Conservation (phyloP, 2,113 vertebrate species). For the Fukomys damarensis region DNA sequence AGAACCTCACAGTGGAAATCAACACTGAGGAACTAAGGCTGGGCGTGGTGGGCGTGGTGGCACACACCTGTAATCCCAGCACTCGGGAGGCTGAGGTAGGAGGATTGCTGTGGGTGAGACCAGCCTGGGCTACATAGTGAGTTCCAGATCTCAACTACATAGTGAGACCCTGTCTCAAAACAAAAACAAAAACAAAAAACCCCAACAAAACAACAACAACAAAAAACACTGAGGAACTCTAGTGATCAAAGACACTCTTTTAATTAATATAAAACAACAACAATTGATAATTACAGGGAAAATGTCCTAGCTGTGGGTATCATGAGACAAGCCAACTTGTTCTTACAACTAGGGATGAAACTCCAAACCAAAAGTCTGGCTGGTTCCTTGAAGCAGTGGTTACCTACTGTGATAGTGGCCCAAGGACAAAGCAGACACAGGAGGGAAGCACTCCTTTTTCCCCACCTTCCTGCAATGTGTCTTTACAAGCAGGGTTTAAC, state of each 20-base stretch:
- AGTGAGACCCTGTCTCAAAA: too few species aligned
- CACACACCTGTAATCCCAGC: too few species aligned
- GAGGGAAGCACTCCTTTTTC: neutral
- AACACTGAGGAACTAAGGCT: constrained; percentile 85
- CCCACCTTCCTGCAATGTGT: neutral
- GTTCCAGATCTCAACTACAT: too few species aligned
- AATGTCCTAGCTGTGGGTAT: constrained; percentile 84
- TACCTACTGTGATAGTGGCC: constrained; percentile 61
- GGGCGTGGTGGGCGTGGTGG: too few species aligned
- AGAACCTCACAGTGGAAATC: constrained; percentile 87
- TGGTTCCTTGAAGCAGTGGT: constrained; percentile 63
- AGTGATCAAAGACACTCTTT: constrained; percentile 87
- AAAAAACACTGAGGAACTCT: constrained; percentile 85
- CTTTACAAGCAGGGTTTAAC: neutral
- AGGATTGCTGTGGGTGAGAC: too few species aligned
- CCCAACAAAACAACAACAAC: too few species aligned
- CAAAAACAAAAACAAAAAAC: too few species aligned
- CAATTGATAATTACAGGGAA: constrained; percentile 85
- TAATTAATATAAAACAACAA: constrained; percentile 84
- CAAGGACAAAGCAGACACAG: constrained; percentile 49
- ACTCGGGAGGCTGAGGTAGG: too few species aligned
- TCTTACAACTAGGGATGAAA: constrained; percentile 88
- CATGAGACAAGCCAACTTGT: constrained; percentile 87
- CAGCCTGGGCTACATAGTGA: too few species aligned
- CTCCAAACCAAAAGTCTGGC: constrained; percentile 75